Evolutionary conservation across 2,888 invertebrate species (phyloP).

Genomic region (Rhimphoctona megacephalus): DNA sequence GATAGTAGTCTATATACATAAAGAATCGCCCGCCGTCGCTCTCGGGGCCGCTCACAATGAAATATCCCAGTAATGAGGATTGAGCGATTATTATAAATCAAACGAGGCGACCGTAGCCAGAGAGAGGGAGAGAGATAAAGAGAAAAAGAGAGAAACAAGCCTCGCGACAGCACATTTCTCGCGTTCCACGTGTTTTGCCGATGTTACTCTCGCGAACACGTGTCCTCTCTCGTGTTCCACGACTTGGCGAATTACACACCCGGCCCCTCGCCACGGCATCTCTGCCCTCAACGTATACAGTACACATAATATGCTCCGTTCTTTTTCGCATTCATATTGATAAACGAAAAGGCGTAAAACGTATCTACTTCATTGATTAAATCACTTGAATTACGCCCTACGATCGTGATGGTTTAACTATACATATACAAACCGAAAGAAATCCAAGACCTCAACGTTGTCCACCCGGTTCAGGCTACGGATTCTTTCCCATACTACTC

Average conservation of each 20-base stretch:
- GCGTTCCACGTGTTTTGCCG: slow-evolving; percentile 82
- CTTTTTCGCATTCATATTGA: not conserved
- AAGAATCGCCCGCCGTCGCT: slow-evolving; percentile 54
- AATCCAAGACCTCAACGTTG: slow-evolving; percentile 6
- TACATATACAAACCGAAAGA: not conserved
- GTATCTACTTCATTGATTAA: not conserved
- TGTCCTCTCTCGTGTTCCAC: slow-evolving; percentile 73
- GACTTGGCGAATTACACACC: slow-evolving; percentile 67
- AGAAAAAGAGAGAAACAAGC: slow-evolving; percentile 34
- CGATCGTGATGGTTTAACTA: not conserved
- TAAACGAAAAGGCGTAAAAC: slow-evolving; percentile 19
- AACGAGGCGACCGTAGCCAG: slow-evolving; percentile 74
- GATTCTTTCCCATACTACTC: slow-evolving; percentile 61
- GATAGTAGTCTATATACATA: slow-evolving; percentile 7
- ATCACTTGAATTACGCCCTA: not conserved
- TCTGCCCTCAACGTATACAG: slow-evolving; percentile 10
- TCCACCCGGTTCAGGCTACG: slow-evolving; percentile 11
- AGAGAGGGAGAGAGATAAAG: slow-evolving; percentile 38
- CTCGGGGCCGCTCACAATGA: slow-evolving; percentile 73
- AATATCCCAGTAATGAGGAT: slow-evolving; percentile 81
- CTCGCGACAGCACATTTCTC: slow-evolving; percentile 78
- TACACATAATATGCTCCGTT: slow-evolving; percentile 14
- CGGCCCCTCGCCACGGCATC: slow-evolving; percentile 35
- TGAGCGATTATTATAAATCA: slow-evolving; percentile 84
- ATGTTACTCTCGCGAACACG: slow-evolving; percentile 82